phyloP scores from a whole-genome alignment of 1,140 invertebrate species.

The Saccostrea echinata region DNA sequence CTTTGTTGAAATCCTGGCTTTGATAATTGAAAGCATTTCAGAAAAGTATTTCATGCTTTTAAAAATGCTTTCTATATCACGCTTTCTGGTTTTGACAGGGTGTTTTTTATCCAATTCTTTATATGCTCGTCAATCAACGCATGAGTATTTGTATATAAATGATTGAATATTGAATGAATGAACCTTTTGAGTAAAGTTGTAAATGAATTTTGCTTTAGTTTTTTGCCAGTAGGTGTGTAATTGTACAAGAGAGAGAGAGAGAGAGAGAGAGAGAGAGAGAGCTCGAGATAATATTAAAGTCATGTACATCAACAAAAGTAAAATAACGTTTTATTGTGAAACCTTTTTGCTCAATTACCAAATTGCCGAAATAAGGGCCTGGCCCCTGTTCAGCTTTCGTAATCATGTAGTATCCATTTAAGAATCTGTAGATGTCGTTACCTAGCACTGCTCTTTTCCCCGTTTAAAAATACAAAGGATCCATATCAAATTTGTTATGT shows the following conservation, averaged over 20 bases:
- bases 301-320: too few species aligned
- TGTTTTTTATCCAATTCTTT: background rate
- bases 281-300: too few species aligned
- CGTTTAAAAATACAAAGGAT: too few species aligned
- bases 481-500: too few species aligned
- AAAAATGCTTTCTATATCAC: background rate
- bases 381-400: too few species aligned
- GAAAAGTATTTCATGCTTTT: background rate
- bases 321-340: too few species aligned
- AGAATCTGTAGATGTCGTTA: too few species aligned
- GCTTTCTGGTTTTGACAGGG: background rate
- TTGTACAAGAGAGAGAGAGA: background rate
- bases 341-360: too few species aligned
- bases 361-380: too few species aligned
- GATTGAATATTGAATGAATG: background rate
- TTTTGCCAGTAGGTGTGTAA: constrained; percentile 20
- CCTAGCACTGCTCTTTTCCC: too few species aligned
- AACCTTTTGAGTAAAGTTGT: background rate
- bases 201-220: background rate
- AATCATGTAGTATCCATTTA: too few species aligned
- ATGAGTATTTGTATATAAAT: background rate
- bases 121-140: background rate
- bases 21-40: constrained; percentile 1
- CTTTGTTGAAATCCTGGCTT: background rate
- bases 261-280: background rate